Evolutionary conservation across 1,140 invertebrate genomes (phyloP).

Genomic region (Cydia splendana): DNA sequence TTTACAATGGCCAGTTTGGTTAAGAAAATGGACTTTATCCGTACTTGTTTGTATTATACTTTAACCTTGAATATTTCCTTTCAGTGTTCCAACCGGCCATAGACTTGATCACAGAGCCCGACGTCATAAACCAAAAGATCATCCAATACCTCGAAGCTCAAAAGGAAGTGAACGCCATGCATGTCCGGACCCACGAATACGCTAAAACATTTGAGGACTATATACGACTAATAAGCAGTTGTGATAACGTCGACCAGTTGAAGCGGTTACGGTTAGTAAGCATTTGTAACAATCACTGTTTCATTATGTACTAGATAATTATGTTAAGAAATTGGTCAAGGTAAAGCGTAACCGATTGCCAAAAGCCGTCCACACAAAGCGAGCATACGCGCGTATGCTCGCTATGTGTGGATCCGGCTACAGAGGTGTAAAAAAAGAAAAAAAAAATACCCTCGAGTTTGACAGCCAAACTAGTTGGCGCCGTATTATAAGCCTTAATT

Average conservation of each 20-base stretch:
- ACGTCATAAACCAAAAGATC: conserved; percentile 94
- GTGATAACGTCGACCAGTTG: conserved; percentile 89
- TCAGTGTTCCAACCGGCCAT: conserved; percentile 91
- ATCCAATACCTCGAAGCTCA: conserved; percentile 90
- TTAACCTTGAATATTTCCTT: conserved; percentile 53
- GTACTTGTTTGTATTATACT: too few species aligned
- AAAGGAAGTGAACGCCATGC: conserved; percentile 88
- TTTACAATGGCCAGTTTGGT: too few species aligned
- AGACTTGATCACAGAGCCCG: conserved; percentile 92
- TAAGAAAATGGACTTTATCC: too few species aligned
- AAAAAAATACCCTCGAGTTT: too few species aligned
- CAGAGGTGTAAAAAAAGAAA: too few species aligned
- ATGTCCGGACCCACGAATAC: conserved; percentile 91
- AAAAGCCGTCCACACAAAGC: too few species aligned
- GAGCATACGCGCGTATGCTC: too few species aligned
- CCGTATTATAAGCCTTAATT: too few species aligned
- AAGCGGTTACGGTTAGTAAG: conserved; percentile 86
- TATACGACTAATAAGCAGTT: conserved; percentile 90
- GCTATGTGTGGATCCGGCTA: too few species aligned
- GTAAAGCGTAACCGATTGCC: too few species aligned
- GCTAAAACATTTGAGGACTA: conserved; percentile 95
- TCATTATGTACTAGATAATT: conserved; percentile 30
- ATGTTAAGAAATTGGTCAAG: too few species aligned
- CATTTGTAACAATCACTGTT: conserved; percentile 40
- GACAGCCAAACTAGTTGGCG: too few species aligned